Evolutionary conservation across 2,888 invertebrate genomes (phyloP).

Genomic region (Kuschelorhynchus macadamiae): DNA sequence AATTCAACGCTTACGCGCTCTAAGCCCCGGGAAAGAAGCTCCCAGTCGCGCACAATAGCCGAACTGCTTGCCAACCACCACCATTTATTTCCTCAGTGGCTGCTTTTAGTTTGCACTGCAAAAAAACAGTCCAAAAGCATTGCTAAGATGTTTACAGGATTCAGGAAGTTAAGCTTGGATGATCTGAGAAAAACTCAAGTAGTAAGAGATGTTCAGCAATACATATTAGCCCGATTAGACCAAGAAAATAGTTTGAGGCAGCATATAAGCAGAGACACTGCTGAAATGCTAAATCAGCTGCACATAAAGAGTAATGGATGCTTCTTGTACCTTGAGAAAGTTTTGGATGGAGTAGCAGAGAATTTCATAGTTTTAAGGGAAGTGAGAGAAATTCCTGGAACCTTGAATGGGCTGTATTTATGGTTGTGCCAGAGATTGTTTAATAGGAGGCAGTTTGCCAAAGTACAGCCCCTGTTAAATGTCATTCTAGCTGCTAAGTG

Average conservation of each 20-base stretch:
- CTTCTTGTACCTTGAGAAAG: constrained; percentile 87
- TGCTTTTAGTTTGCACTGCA: constrained; percentile 90
- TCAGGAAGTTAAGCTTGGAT: constrained; percentile 92
- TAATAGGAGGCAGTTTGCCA: constrained; percentile 88
- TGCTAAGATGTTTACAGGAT: constrained; percentile 86
- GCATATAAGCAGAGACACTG: constrained; percentile 91
- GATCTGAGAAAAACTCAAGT: constrained; percentile 92
- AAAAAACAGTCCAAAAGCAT: constrained; percentile 87
- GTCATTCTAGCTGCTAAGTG: constrained; percentile 89
- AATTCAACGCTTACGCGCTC: constrained; percentile 72
- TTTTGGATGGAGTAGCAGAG: constrained; percentile 93
- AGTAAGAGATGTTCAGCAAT: constrained; percentile 95
- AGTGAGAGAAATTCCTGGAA: constrained; percentile 94
- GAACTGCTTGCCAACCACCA: constrained; percentile 91
- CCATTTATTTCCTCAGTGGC: constrained; percentile 93
- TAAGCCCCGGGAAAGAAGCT: constrained; percentile 68
- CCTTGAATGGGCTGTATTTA: constrained; percentile 93
- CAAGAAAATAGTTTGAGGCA: constrained; percentile 87
- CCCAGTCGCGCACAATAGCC: constrained; percentile 78
- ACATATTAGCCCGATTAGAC: constrained; percentile 91
- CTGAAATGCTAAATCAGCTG: constrained; percentile 94
- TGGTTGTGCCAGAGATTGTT: constrained; percentile 96
- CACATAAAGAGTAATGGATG: constrained; percentile 97
- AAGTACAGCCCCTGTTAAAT: constrained; percentile 88
- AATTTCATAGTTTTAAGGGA: constrained; percentile 93